Evolutionary conservation across 2,113 vertebrate species (phyloP).

Genomic region (Strigops habroptila): DNA sequence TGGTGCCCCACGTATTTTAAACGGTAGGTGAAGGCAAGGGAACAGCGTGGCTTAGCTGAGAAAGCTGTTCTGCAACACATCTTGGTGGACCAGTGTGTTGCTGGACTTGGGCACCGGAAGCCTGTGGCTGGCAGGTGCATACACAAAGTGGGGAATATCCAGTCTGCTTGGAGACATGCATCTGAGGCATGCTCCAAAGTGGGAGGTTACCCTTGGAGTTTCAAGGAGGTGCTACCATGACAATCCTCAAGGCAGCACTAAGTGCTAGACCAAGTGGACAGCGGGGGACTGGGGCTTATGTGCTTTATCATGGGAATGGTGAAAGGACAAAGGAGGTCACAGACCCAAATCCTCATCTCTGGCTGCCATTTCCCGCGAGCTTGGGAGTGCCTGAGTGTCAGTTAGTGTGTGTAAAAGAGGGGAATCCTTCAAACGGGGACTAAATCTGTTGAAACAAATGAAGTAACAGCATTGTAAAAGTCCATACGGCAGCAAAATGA

Average conservation of each 20-base stretch:
- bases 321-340: background rate
- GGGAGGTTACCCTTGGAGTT: background rate
- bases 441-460: background rate
- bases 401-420: background rate
- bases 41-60: background rate
- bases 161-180: background rate
- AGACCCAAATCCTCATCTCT: background rate
- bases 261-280: background rate
- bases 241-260: background rate
- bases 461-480: background rate
- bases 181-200: background rate
- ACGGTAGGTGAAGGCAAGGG: background rate
- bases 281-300: background rate
- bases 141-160: background rate
- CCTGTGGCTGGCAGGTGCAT: background rate
- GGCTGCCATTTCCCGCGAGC: background rate
- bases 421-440: background rate
- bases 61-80: background rate
- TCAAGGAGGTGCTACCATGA: fast-evolving
- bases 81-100: background rate
- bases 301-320: background rate
- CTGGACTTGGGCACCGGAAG: background rate
- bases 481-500: background rate
- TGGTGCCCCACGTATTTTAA: background rate
- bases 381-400: background rate